phyloP scores from a whole-genome alignment of 2,797 vertebrate species.

The Poeciliopsis turneri region DNA sequence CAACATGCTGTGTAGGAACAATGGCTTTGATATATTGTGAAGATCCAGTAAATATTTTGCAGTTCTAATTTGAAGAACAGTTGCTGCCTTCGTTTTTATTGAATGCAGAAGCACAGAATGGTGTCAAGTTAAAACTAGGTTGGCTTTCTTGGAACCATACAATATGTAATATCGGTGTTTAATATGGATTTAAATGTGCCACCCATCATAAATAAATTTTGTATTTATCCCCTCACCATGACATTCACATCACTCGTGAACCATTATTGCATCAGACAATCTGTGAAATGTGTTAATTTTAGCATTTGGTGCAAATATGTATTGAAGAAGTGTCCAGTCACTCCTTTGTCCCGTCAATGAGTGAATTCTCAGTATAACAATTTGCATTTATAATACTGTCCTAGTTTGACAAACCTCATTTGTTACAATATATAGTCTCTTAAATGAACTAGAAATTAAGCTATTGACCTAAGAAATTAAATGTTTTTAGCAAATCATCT shows the following conservation, averaged over 20 bases:
- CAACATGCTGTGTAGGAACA: neutral
- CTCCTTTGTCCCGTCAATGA: neutral
- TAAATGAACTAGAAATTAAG: neutral
- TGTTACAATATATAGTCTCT: neutral
- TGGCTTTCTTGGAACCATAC: neutral
- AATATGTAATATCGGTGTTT: neutral
- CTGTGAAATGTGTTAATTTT: neutral
- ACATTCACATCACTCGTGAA: neutral
- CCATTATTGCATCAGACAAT: neutral
- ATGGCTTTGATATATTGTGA: neutral
- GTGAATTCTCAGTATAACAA: neutral
- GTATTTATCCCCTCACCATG: neutral
- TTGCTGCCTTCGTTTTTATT: neutral
- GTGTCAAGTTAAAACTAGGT: neutral
- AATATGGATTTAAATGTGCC: neutral
- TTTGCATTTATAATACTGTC: neutral
- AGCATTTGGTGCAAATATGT: neutral
- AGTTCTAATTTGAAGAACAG: neutral
- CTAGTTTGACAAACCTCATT: neutral
- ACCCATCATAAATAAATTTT: neutral
- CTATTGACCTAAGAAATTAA: neutral
- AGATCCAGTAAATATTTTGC: neutral
- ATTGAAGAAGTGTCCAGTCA: neutral
- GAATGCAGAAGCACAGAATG: neutral
- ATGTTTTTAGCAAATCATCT: neutral